A percentile compares a stretch with the other conserved stretches of the same genome.
Conservation (phyloP, 2,888 invertebrate genomes). For the Asteroscopus sphinx region DNA sequence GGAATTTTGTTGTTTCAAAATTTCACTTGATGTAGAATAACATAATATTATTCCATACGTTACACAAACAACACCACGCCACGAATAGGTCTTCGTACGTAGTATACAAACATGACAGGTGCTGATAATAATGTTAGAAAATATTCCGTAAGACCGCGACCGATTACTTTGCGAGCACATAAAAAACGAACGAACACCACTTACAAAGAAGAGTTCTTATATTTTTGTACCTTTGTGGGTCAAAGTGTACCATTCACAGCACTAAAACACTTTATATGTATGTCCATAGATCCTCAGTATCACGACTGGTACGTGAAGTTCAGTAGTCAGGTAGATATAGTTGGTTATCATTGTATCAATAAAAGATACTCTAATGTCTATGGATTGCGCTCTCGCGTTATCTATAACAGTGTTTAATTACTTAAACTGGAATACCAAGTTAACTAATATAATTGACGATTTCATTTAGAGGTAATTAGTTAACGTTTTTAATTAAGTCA, state of each 20-base stretch:
- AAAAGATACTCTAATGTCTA: slow-evolving; percentile 82
- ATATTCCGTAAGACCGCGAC: slow-evolving; percentile 25
- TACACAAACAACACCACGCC: slow-evolving; percentile 10
- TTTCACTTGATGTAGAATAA: slow-evolving; percentile 5
- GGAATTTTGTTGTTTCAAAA: too few species aligned
- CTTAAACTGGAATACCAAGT: slow-evolving; percentile 62
- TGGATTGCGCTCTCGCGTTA: slow-evolving; percentile 74
- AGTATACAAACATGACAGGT: slow-evolving; percentile 25
- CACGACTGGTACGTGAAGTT: slow-evolving; percentile 66
- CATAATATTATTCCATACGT: slow-evolving; percentile 11
- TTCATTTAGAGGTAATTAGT: neutral
- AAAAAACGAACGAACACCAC: slow-evolving; percentile 10
- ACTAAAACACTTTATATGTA: slow-evolving; percentile 24
- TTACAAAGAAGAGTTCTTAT: slow-evolving; percentile 2
- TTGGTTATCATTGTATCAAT: slow-evolving; percentile 84
- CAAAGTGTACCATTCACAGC: slow-evolving; percentile 10
- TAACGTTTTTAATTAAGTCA: neutral
- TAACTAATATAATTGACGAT: slow-evolving; percentile 41
- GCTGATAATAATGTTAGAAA: slow-evolving; percentile 45
- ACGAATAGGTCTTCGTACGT: slow-evolving; percentile 7
- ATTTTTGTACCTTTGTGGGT: neutral
- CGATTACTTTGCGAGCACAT: slow-evolving; percentile 7
- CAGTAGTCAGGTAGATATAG: slow-evolving; percentile 73
- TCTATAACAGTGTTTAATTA: slow-evolving; percentile 67
- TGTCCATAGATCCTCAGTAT: slow-evolving; percentile 56